Evolutionary conservation across 2,113 vertebrate genomes (phyloP), one percentile per base, ranked within the genome.

Genomic region (Lepus timidus): DNA sequence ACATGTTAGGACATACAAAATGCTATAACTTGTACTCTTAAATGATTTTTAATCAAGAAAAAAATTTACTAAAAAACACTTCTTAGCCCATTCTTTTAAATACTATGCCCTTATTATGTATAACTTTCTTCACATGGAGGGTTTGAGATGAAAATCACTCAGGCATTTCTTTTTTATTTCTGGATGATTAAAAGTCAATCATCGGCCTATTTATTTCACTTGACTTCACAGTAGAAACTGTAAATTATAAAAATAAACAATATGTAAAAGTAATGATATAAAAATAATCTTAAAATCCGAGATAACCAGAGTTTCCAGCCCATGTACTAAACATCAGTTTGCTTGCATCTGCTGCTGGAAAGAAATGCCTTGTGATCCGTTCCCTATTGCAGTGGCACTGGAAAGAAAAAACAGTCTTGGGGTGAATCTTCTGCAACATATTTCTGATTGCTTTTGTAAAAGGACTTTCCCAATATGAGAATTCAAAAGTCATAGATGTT

Each of bases 401-500:
- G 29, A 31, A 89, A 81, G 7, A 81, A 68, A 31, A 36, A 36
- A 23, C 74, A 67, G 17, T 64, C 71, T 81, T 7, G 19, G 4
- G 27, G 23, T 91, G 49, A 71, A 17, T 31, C 61, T 52, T 39
- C 11, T 78, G 14, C 11, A 55, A 23, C 36, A 61, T 44, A 80
- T 78, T 51, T 85, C 14, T 84, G 19, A 91, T 22, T 75, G 4
- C 39, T 76, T 92, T 27, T 62, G 8, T 20, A 74, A 83, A 67
- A n/a, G 31, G 2, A 80, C 62, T 89, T 86, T 75, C 23, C 29
- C 67, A 83, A 61, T 88, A 76, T 17, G 27, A 75, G 23, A 94
- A 87, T 19, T 44, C 6, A 95, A 94, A 73, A 83, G 44, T 82
- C 73, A 90, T 67, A 85, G 19, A 88, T 58, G 6, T 81, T 87